Conservation (phyloP, 2,888 invertebrate genomes). For the Agapostemon virescens region DNA sequence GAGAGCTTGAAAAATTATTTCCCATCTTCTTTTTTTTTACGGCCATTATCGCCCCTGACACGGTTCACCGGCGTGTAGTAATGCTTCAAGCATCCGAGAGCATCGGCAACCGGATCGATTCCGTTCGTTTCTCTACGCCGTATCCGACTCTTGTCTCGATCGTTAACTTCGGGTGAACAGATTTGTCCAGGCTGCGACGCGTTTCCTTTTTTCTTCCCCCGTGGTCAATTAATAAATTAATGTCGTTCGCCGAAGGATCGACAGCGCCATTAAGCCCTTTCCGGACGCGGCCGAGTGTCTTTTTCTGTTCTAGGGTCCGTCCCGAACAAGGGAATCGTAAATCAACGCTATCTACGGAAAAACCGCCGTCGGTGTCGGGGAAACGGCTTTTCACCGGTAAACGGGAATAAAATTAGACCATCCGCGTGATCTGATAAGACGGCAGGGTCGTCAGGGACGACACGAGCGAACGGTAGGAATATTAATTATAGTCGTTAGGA, state of each 20-base stretch:
- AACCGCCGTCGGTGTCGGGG: slow-evolving; percentile 65
- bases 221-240: slow-evolving; percentile 8
- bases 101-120: slow-evolving; percentile 34
- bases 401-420: slow-evolving; percentile 75
- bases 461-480: neutral
- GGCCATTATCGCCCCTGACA: slow-evolving; percentile 54
- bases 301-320: slow-evolving; percentile 57
- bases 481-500: neutral
- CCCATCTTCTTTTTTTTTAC: slow-evolving; percentile 38
- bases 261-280: slow-evolving; percentile 51
- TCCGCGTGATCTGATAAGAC: slow-evolving; percentile 59
- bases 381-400: slow-evolving; percentile 64
- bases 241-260: neutral
- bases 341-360: slow-evolving; percentile 75
- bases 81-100: slow-evolving; percentile 39
- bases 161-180: slow-evolving; percentile 36
- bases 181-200: neutral
- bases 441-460: neutral
- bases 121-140: neutral
- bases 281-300: slow-evolving; percentile 35
- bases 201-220: neutral
- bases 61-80: slow-evolving; percentile 43
- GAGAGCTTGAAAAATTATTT: slow-evolving; percentile 52
- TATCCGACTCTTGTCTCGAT: slow-evolving; percentile 16
- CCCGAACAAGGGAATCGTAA: slow-evolving; percentile 70